phyloP scores from a whole-genome alignment of 1,140 invertebrate species.

The Camponotus pennsylvanicus region DNA sequence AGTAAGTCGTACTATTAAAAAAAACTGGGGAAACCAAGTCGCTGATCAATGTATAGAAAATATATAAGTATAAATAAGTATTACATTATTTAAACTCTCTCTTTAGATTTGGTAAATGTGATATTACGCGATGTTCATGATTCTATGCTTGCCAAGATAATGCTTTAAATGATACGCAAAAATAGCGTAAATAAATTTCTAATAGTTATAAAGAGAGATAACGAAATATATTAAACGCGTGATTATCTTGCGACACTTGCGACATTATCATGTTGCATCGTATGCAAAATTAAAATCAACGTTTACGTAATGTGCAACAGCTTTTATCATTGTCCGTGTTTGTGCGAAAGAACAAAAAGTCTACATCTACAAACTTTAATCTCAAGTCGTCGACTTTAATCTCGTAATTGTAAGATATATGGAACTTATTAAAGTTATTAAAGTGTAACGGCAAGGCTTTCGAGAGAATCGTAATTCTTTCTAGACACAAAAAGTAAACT shows the following conservation, averaged over 20 bases:
- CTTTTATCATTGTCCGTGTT: not conserved
- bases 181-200: slow-evolving; percentile 15
- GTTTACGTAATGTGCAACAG: slow-evolving; percentile 1
- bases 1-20: not conserved
- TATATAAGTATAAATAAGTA: slow-evolving; percentile 27
- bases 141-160: not conserved
- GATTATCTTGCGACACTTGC: not conserved
- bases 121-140: slow-evolving; percentile 4
- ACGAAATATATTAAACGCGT: not conserved
- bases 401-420: not conserved
- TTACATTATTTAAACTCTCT: not conserved
- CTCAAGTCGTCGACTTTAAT: not conserved
- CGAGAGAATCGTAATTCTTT: not conserved
- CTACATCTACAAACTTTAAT: not conserved
- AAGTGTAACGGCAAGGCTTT: not conserved
- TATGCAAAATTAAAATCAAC: not conserved
- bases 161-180: not conserved
- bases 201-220: not conserved
- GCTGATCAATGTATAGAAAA: slow-evolving; percentile 52
- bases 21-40: slow-evolving; percentile 68
- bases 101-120: slow-evolving; percentile 2
- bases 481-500: not conserved
- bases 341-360: not conserved
- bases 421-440: not conserved
- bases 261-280: not conserved